Percentiles rank a stretch among this genome's conserved stretches.
These are phyloP conservation scores for Zaprionus inermis DNA, from an alignment of 1,140 invertebrate species.

Conservation along the genomic window DNA sequence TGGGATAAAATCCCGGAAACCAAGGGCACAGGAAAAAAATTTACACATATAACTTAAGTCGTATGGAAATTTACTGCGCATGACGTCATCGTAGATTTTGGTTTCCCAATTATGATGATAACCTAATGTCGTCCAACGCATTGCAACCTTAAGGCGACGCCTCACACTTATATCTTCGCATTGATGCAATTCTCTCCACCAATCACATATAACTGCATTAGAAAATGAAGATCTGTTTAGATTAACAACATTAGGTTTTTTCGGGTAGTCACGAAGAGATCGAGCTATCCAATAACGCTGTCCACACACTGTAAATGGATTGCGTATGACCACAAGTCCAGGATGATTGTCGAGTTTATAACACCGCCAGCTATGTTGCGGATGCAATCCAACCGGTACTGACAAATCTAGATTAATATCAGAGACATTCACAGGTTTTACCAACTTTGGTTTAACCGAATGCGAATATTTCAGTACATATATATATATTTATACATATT, in stretches of 20 bases:
- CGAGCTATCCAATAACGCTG: conserved; percentile 93
- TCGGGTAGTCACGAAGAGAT: conserved; percentile 91
- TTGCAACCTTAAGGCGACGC: conserved; percentile 86
- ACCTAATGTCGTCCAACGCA: conserved; percentile 96
- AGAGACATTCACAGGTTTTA: conserved; percentile 7
- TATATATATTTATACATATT: conserved; percentile 10
- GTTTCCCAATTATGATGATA: conserved; percentile 98
- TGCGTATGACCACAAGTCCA: conserved; percentile 91
- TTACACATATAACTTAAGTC: conserved; percentile 88
- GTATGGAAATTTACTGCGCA: conserved; percentile 88
- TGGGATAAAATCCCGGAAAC: conserved; percentile 88
- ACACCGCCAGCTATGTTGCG: conserved; percentile 86
- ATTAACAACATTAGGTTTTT: conserved; percentile 91
- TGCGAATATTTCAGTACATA: conserved; percentile 28
- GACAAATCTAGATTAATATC: neutral
- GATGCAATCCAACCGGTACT: conserved; percentile 78
- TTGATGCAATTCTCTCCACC: conserved; percentile 85
- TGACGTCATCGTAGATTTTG: conserved; percentile 91
- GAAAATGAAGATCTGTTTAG: conserved; percentile 85
- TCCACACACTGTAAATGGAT: conserved; percentile 91
- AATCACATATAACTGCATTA: conserved; percentile 51
- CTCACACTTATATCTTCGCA: conserved; percentile 73
- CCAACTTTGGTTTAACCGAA: conserved; percentile 14
- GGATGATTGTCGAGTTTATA: conserved; percentile 86
- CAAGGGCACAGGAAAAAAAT: conserved; percentile 87